A percentile compares a stretch with the other conserved stretches of the same genome.
Conservation (phyloP, 2,888 invertebrate genomes). For the Pseudoips prasinana region DNA sequence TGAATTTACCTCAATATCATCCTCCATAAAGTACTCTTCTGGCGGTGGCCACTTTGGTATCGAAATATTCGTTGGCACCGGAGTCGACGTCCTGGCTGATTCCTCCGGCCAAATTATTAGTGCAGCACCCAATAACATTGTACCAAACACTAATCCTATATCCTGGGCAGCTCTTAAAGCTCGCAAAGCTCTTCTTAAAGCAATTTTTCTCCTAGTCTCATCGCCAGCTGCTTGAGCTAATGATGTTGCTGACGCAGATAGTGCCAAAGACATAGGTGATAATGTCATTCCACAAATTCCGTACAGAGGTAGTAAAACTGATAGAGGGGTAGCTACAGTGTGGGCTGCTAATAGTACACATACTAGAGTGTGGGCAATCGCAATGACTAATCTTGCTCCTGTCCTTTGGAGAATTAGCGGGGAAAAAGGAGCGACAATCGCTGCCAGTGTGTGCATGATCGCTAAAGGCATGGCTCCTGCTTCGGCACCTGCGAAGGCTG, state of each 20-base stretch:
- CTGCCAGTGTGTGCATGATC: constrained; percentile 83
- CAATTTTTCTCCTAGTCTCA: constrained; percentile 59
- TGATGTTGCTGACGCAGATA: constrained; percentile 82
- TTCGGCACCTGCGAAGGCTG: constrained; percentile 73
- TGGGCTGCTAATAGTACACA: constrained; percentile 84
- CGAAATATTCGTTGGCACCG: constrained; percentile 55
- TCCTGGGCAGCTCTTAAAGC: constrained; percentile 73
- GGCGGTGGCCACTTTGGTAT: constrained; percentile 64
- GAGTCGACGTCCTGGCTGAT: constrained; percentile 65
- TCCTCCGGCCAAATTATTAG: constrained; percentile 77
- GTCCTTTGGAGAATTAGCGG: constrained; percentile 69
- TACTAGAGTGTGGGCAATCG: constrained; percentile 78
- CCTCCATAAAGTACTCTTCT: constrained; percentile 80
- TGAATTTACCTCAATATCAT: constrained; percentile 80
- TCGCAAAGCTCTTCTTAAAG: constrained; percentile 64
- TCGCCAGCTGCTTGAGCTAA: constrained; percentile 78
- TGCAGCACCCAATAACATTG: constrained; percentile 63
- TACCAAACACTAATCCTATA: constrained; percentile 66
- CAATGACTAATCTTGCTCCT: constrained; percentile 60
- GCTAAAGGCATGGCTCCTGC: constrained; percentile 85
- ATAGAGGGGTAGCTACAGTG: constrained; percentile 60
- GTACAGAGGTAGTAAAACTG: constrained; percentile 62
- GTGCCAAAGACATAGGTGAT: constrained; percentile 80
- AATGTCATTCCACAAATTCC: constrained; percentile 80
- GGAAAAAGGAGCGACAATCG: constrained; percentile 77